Conservation (phyloP, 1,140 invertebrate species). For the Bradysia coprophila region DNA sequence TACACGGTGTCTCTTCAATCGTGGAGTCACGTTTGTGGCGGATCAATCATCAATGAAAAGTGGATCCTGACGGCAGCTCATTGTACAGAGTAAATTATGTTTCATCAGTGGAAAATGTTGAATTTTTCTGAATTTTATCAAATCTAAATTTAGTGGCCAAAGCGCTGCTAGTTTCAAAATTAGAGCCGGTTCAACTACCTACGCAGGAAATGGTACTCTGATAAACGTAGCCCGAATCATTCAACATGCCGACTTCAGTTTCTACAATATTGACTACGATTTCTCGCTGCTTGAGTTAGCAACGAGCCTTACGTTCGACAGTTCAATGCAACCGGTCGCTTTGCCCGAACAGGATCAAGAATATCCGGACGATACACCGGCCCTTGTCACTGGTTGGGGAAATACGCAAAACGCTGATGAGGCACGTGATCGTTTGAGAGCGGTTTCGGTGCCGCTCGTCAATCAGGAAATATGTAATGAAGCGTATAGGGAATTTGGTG, state of each 20-base stretch:
- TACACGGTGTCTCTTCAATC: conserved; percentile 27
- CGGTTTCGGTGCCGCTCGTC: conserved; percentile 27
- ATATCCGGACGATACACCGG: conserved; percentile 15
- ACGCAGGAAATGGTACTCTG: conserved; percentile 12
- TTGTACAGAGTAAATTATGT: conserved; percentile 25
- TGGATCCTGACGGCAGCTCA: conserved; percentile 32
- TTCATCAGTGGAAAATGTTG: background rate
- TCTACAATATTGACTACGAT: conserved; percentile 20
- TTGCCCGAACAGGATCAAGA: conserved; percentile 12
- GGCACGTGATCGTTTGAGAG: conserved; percentile 14
- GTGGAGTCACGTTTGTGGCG: conserved; percentile 36
- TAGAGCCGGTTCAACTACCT: conserved; percentile 15
- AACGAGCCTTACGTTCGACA: conserved; percentile 15
- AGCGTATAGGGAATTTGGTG: conserved; percentile 25
- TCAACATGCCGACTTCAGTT: conserved; percentile 18
- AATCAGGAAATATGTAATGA: conserved; percentile 23
- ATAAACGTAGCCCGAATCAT: conserved; percentile 15
- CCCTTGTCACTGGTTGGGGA: conserved; percentile 28
- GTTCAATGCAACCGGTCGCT: conserved; percentile 12
- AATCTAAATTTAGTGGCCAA: background rate
- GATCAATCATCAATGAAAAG: conserved; percentile 36
- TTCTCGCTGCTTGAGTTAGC: conserved; percentile 19
- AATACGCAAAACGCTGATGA: conserved; percentile 16
- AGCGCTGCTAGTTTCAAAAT: conserved; percentile 7
- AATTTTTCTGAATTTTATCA: background rate